These are phyloP conservation scores for Eupsilia transversa DNA, from an alignment of 2,888 invertebrate genomes.

Conservation along the genomic window DNA sequence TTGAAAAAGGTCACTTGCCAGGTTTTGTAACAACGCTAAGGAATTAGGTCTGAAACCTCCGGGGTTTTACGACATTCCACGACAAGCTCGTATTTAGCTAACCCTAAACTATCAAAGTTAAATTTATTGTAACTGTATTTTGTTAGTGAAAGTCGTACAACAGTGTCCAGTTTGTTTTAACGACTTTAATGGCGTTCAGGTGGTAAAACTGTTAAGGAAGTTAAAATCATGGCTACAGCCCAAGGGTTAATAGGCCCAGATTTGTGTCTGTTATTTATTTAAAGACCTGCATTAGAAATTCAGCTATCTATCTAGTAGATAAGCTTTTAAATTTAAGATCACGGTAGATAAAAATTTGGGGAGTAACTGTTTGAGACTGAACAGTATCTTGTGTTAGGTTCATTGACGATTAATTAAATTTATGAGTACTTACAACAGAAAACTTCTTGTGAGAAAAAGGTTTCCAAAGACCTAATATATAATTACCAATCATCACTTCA, in stretches of 20 bases:
- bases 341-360: not conserved
- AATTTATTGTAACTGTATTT: conserved; percentile 47
- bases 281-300: not conserved
- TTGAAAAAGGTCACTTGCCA: not conserved
- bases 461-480: not conserved
- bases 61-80: conserved; percentile 25
- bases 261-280: conserved; percentile 6
- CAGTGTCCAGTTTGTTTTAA: conserved; percentile 41
- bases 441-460: not conserved
- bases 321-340: not conserved
- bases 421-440: too few species aligned
- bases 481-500: too few species aligned
- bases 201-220: conserved; percentile 21
- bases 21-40: conserved; percentile 13
- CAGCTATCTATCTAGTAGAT: not conserved
- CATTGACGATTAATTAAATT: not conserved
- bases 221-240: conserved; percentile 25
- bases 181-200: conserved; percentile 47
- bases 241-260: conserved; percentile 5
- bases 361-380: not conserved
- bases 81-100: conserved; percentile 19
- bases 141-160: conserved; percentile 49
- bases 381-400: not conserved
- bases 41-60: conserved; percentile 26
- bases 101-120: conserved; percentile 49